Evolutionary conservation across 2,888 invertebrate species (phyloP).

Genomic region (Salpingus planirostris): DNA sequence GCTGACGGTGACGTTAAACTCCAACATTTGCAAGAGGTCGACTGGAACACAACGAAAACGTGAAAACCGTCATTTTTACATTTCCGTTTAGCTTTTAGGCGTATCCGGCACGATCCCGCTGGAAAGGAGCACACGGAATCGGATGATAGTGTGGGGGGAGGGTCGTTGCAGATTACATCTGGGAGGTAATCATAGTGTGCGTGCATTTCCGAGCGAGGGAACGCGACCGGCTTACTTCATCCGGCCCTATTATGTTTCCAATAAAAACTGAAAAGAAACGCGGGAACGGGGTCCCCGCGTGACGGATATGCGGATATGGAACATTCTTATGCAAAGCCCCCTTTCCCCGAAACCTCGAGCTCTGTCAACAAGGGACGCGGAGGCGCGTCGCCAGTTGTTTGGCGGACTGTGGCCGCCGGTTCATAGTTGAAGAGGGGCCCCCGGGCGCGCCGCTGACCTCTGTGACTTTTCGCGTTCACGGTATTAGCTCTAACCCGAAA

Average conservation of each 20-base stretch:
- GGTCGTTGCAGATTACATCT: too few relatives aligned
- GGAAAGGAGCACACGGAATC: too few relatives aligned
- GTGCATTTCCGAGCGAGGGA: too few relatives aligned
- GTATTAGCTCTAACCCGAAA: conserved; percentile 24
- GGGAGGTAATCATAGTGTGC: too few relatives aligned
- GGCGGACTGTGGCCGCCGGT: conserved; percentile 33
- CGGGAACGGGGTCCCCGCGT: too few relatives aligned
- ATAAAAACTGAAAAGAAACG: conserved; percentile 10
- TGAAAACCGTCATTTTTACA: too few relatives aligned
- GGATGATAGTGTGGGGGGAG: too few relatives aligned
- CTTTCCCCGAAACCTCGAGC: conserved; percentile 27
- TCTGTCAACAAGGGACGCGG: conserved; percentile 32
- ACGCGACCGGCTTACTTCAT: conserved; percentile 6
- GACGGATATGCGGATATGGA: conserved; percentile 18
- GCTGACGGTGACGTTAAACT: conserved; percentile 87
- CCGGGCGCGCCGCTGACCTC: conserved; percentile 22
- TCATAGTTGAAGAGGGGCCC: too few relatives aligned
- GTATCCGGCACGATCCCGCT: too few relatives aligned
- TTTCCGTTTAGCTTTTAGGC: too few relatives aligned
- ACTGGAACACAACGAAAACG: too few relatives aligned
- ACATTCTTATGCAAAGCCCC: conserved; percentile 23
- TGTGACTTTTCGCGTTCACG: conserved; percentile 24
- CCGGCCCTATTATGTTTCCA: conserved; percentile 9
- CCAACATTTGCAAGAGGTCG: conserved; percentile 95
- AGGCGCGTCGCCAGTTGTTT: too few relatives aligned